Base-by-base conservation (phyloP, 2,888 invertebrate species). In the Dryadula phaetusa region DNA sequence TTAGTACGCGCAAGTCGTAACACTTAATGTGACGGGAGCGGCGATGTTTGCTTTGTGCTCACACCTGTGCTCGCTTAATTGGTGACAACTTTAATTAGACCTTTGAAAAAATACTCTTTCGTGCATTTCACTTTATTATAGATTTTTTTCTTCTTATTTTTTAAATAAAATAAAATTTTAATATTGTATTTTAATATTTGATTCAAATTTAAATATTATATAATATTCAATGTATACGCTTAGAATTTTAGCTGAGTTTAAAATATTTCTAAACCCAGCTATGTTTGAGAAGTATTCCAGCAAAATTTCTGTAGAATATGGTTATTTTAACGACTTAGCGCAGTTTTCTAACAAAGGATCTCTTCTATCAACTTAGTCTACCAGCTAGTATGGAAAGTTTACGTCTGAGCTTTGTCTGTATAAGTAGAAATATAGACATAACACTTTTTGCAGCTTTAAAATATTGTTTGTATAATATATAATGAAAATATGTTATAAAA, bases 61-160 rank as follows among this genome's bases (percentile, higher is more conserved):
- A 56, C 64, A 64, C 64, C 64, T 47, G 64, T 14, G 34, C 53
- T 56, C 34, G 54, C n/a, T 54, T 64, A 64, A 64, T 64, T 64
- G 46, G 64, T 47, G 18, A 56, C 56, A 37, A 56, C 14, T 37
- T 64, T 37, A 20, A 64, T 56, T 63, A 60, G 28, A 16, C 12
- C 58, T 37, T 34, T 25, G 28, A 28, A 44, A 14, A 42, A 60
- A 18, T 44, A 12, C 18, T 40, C 16, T 25, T 42, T 42, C 0
- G 44, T 60, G 8, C 28, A 28, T n/a, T 49, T 28, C 0, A 28
- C 25, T 49, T 49, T 25, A 14, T 20, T 16, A 16, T 42, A 40
- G 0, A 42, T 5, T 46, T 46, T 46, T 44, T 37, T 37, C 3
- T 1, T 37, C 12, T 37, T 46, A 20, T 46, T n/a, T n/a, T n/a